phyloP scores from a whole-genome alignment of 2,797 vertebrate genomes.

The Lemur catta region DNA sequence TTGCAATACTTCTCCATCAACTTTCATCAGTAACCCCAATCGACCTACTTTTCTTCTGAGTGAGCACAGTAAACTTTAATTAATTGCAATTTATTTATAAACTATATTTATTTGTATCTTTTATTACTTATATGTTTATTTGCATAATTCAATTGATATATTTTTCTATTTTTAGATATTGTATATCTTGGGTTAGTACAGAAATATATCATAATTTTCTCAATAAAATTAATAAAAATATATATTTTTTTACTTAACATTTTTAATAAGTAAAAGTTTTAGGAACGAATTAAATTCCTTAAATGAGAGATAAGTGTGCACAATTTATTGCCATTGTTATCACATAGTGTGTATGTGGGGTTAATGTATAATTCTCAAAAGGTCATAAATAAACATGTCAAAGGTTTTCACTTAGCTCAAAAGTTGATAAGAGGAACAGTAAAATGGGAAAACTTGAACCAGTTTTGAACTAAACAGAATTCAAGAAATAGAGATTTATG shows the following conservation, averaged over 20 bases:
- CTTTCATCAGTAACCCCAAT: neutral
- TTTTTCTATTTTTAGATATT: neutral
- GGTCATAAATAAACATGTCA: neutral
- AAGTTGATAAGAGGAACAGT: neutral
- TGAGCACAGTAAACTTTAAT: neutral
- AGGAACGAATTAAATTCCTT: neutral
- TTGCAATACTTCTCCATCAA: neutral
- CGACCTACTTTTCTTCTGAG: neutral
- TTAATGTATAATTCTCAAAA: neutral
- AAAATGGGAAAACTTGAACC: neutral
- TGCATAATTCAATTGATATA: neutral
- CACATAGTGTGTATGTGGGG: neutral
- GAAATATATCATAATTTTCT: neutral
- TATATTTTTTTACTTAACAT: neutral
- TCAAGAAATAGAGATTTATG: neutral
- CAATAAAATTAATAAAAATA: neutral
- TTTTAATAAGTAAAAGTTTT: neutral
- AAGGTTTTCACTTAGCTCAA: neutral
- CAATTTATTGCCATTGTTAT: neutral
- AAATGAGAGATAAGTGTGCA: neutral
- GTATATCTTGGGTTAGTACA: neutral
- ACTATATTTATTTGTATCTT: neutral
- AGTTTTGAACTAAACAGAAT: neutral
- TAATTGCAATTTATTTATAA: neutral
- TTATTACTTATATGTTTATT: neutral